Evolutionary conservation across 2,888 invertebrate genomes (phyloP).

Genomic region (Plebejus anna): DNA sequence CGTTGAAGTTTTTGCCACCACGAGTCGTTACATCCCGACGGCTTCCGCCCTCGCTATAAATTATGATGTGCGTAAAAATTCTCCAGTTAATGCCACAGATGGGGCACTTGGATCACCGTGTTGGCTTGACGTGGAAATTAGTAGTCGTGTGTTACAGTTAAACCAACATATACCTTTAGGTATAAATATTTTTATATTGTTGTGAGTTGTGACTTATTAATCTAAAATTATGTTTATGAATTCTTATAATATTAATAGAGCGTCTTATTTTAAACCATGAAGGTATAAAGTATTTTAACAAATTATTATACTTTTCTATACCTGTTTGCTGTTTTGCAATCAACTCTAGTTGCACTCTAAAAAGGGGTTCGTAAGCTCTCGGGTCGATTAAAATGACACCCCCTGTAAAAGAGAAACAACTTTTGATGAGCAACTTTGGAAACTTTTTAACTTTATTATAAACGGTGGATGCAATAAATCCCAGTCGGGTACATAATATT

Average conservation of each 20-base stretch:
- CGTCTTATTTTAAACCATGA: no score
- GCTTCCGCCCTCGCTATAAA: conserved; percentile 41
- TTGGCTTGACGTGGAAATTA: conserved; percentile 1
- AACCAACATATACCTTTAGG: background rate
- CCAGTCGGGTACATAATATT: conserved; percentile 8
- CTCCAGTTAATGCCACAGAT: conserved; percentile 19
- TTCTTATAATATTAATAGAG: no score
- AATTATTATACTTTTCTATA: no score
- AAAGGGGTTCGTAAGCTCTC: background rate
- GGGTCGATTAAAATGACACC: background rate
- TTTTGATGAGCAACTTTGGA: conserved; percentile 6
- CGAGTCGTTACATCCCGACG: conserved; percentile 58
- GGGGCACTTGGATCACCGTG: background rate
- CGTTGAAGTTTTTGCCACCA: conserved; percentile 55
- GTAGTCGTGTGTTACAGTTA: background rate
- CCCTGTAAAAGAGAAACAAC: background rate
- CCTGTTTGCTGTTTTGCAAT: background rate
- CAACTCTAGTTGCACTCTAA: background rate
- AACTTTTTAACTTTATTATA: conserved; percentile 3
- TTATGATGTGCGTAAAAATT: conserved; percentile 41
- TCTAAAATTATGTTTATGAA: background rate
- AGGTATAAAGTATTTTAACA: no score
- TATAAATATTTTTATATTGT: background rate
- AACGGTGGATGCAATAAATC: conserved; percentile 13
- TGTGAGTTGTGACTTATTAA: background rate